Evolutionary conservation across 1,140 invertebrate species (phyloP), one percentile per base, ranked within the genome.

Genomic region (Apis florea): DNA sequence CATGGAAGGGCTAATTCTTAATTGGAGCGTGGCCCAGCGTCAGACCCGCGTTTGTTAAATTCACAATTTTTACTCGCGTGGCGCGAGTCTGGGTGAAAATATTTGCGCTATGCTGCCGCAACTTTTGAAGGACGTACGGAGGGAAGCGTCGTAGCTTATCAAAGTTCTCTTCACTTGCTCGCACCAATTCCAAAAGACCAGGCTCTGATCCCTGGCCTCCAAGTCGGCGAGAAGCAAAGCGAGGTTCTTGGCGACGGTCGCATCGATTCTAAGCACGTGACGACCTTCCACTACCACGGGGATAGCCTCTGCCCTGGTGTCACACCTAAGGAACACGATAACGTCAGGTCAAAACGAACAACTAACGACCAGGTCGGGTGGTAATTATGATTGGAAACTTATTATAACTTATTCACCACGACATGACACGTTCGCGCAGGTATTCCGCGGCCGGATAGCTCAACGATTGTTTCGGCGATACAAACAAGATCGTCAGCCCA

Each of bases 361-460:
- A n/a, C n/a, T n/a, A n/a, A n/a, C n/a, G n/a, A 0, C 2, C 13
- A 12, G 24, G n/a, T 56, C 13, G 64, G 26, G 56, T 31, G 64
- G 1, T 21, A 66, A 76, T 67, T 54, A 49, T 11, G 6, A 11
- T n/a, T 21, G 17, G 1, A 10, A 40, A 19, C 2, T 68, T 82
- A 31, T 2, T 31, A 31, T n/a, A n/a, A n/a, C n/a, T n/a, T n/a
- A 86, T 87, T 83, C 85, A 92, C 92, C 91, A 90, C 47, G 88
- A 90, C 85, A 94, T 93, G 40, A 96, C 93, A 75, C 90, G 91
- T 67, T 95, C 93, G 75, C 95, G 91, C 2, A 96, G 79, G 89
- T 95, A 96, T 89, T 96, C 96, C 21, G 96, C 94, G 3, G 95
- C 94, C 4, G 96, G 95, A 89, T 96, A 97, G 77, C 95, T 94